Evolutionary conservation across 2,113 vertebrate species (phyloP).

Genomic region (Manacus vitellinus): DNA sequence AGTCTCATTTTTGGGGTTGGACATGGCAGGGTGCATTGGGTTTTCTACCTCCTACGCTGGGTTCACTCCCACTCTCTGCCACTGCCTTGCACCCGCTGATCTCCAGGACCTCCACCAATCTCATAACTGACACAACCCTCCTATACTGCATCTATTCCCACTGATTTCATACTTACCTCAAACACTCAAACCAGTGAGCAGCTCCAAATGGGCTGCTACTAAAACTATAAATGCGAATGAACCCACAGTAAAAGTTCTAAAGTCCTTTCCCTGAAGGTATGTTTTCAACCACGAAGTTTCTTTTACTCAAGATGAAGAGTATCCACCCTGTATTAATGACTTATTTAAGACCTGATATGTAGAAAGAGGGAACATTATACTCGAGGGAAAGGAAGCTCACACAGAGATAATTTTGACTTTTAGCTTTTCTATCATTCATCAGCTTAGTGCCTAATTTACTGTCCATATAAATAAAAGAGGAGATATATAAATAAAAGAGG

Average conservation of each 20-base stretch:
- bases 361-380: background rate
- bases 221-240: background rate
- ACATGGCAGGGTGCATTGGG: background rate
- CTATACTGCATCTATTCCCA: rapidly evolving
- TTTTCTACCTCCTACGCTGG: background rate
- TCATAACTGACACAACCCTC: background rate
- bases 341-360: background rate
- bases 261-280: background rate
- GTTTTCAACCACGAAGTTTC: background rate
- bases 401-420: background rate
- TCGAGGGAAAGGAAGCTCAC: background rate
- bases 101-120: background rate
- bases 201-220: background rate
- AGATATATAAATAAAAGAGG: background rate
- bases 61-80: background rate
- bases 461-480: background rate
- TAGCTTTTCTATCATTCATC: background rate
- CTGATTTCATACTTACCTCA: background rate
- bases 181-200: background rate
- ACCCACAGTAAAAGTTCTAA: background rate
- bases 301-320: background rate
- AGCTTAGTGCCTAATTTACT: background rate
- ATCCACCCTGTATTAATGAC: background rate
- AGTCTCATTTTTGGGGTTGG: background rate
- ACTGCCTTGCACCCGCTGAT: background rate